Evolutionary conservation across 2,888 invertebrate genomes (phyloP).

Genomic region (Sepioteuthis lessoniana): DNA sequence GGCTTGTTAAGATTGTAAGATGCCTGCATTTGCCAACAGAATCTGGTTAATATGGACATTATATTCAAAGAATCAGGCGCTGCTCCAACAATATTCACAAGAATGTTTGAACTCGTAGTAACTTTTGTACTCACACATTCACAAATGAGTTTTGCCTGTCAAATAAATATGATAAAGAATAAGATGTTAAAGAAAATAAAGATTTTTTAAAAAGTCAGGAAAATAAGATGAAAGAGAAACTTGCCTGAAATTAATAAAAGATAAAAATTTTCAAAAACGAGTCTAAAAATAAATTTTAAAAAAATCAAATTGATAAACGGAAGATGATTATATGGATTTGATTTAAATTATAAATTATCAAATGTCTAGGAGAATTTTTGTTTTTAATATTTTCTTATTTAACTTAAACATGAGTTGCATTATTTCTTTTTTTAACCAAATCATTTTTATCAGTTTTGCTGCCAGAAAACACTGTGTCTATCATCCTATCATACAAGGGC

Average conservation of each 20-base stretch:
- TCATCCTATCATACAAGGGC: no score
- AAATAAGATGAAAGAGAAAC: not conserved
- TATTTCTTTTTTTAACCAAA: no score
- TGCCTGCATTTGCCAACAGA: slow-evolving; percentile 67
- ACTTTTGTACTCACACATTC: slow-evolving; percentile 59
- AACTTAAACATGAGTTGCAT: no score
- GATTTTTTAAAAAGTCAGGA: no score
- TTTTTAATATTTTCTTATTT: no score
- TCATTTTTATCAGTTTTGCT: no score
- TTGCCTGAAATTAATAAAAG: not conserved
- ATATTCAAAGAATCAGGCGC: slow-evolving; percentile 71
- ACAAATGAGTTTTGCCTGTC: slow-evolving; percentile 64
- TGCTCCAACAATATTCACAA: slow-evolving; percentile 72
- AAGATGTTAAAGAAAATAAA: not conserved
- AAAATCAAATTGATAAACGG: no score
- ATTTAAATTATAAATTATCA: no score
- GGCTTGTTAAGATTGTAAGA: slow-evolving; percentile 62
- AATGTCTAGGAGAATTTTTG: no score
- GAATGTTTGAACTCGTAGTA: slow-evolving; percentile 57
- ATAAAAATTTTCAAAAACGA: not conserved
- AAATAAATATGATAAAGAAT: slow-evolving; percentile 40
- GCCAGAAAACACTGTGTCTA: no score
- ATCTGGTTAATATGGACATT: slow-evolving; percentile 65
- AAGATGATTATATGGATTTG: no score
- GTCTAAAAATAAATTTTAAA: no score